Conservation (phyloP, 2,888 invertebrate species). For the Chymomyza caudatula region DNA sequence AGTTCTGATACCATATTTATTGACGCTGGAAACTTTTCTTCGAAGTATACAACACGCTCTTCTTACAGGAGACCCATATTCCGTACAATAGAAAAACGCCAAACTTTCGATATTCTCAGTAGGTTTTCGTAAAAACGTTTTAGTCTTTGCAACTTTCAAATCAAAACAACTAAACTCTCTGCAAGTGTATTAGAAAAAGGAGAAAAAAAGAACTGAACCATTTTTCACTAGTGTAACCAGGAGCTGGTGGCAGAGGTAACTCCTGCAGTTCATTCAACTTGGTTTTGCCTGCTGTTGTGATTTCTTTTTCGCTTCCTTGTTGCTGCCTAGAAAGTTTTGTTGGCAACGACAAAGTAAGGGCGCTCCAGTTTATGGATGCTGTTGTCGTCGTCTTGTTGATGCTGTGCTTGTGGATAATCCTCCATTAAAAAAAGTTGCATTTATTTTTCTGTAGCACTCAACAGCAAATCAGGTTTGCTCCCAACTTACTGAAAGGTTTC, state of each 20-base stretch:
- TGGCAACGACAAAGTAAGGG: conserved; percentile 56
- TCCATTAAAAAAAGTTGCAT: conserved; percentile 50
- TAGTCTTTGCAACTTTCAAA: not conserved
- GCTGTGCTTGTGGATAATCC: conserved; percentile 53
- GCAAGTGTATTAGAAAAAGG: not conserved
- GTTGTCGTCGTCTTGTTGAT: conserved; percentile 20
- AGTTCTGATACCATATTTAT: no score
- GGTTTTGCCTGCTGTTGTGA: conserved; percentile 53
- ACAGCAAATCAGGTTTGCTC: not conserved
- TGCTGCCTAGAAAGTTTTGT: conserved; percentile 41
- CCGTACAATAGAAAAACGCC: no score
- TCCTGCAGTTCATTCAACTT: conserved; percentile 56
- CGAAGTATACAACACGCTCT: no score
- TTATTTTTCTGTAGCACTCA: conserved; percentile 11
- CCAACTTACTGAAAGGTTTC: conserved; percentile 1
- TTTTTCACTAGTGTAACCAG: conserved; percentile 34
- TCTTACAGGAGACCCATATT: no score
- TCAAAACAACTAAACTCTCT: not conserved
- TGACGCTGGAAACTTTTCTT: no score
- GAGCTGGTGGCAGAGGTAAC: not conserved
- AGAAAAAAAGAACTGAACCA: conserved; percentile 26
- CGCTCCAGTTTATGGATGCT: conserved; percentile 62
- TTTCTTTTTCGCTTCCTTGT: conserved; percentile 41
- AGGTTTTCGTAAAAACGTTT: no score
- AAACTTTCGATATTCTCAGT: no score